A percentile compares a stretch with the other conserved stretches of the same genome.
These are phyloP conservation scores for Turritopsis rubra DNA, from an alignment of 30 jellyfish, hydroid and myxozoan species.

Conservation along the genomic window DNA sequence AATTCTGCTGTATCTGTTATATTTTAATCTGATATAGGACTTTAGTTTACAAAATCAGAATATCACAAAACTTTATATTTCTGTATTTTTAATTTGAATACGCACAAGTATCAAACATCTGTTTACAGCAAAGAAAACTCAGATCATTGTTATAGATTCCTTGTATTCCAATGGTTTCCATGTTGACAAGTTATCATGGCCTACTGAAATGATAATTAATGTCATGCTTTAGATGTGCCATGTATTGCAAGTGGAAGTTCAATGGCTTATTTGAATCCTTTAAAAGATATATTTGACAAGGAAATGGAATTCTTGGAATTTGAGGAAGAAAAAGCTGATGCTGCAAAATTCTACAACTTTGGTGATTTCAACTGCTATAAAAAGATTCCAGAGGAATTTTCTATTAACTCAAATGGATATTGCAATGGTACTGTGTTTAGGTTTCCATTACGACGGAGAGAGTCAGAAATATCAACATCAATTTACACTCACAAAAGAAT, in stretches of 20 bases:
- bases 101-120: too few relatives aligned
- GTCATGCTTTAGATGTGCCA: constrained; percentile 47
- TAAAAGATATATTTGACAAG: constrained; percentile 27
- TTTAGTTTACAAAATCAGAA: too few relatives aligned
- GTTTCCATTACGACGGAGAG: constrained; percentile 41
- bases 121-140: too few relatives aligned
- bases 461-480: constrained; percentile 49
- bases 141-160: too few relatives aligned
- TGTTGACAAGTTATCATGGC: neutral
- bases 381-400: neutral
- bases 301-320: constrained; percentile 16
- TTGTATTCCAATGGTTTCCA: neutral
- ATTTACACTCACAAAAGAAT: constrained; percentile 29
- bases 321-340: neutral
- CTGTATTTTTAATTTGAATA: too few relatives aligned
- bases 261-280: constrained; percentile 45
- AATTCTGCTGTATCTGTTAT: too few relatives aligned
- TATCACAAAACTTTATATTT: too few relatives aligned
- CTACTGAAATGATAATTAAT: neutral
- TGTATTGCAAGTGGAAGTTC: constrained; percentile 36
- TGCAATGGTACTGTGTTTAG: constrained; percentile 61
- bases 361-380: constrained; percentile 23
- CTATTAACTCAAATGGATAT: constrained; percentile 14
- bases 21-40: too few relatives aligned
- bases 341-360: neutral